phyloP scores from a whole-genome alignment of 2,888 invertebrate species.

The Gisinianus flammeolus region DNA sequence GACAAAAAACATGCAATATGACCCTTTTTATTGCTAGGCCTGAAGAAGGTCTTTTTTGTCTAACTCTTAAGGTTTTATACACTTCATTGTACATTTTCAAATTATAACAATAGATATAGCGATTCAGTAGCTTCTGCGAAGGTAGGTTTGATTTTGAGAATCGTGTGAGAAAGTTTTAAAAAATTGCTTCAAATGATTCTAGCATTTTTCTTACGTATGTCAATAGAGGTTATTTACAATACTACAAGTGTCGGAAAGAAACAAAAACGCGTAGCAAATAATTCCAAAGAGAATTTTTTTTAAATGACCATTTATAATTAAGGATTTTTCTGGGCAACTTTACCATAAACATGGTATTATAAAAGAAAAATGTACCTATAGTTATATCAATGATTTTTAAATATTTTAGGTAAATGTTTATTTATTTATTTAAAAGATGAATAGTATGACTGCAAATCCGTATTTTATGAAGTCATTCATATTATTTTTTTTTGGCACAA shows the following conservation, averaged over 20 bases:
- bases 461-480: conserved; percentile 31
- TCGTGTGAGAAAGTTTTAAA: background rate
- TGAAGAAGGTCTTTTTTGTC: background rate
- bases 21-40: background rate
- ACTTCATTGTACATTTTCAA: background rate
- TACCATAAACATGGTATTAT: background rate
- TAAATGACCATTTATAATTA: too few species aligned
- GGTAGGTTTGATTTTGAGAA: too few species aligned
- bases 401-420: background rate
- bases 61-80: background rate
- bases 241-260: too few species aligned
- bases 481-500: background rate
- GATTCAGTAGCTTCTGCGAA: background rate
- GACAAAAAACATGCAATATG: too few species aligned
- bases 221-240: too few species aligned
- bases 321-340: background rate
- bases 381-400: background rate
- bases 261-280: too few species aligned
- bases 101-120: background rate
- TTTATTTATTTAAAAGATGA: background rate
- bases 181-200: background rate
- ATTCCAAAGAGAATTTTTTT: too few species aligned
- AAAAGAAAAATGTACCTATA: conserved; percentile 10
- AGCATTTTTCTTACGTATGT: too few species aligned
- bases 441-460: background rate